Conservation (phyloP, 37 sponge, comb jelly and placozoan genomes). For the Amphimedon queenslandica region DNA sequence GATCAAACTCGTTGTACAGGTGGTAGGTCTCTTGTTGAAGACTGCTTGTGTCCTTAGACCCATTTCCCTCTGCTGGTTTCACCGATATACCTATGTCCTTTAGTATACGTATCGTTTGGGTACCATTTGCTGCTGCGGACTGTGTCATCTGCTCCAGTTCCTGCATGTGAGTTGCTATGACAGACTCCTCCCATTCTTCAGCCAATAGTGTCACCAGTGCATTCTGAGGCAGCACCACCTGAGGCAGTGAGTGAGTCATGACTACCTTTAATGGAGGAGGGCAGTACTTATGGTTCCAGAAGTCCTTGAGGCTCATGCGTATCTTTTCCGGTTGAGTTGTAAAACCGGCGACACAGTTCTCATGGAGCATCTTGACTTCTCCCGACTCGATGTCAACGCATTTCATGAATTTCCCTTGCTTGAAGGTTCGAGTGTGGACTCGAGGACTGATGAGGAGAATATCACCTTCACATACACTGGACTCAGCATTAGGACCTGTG, state of each 20-base stretch:
- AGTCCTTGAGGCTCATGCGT: neutral
- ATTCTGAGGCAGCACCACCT: neutral
- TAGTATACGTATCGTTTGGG: neutral
- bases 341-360: neutral
- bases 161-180: neutral
- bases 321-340: slow-evolving; percentile 6
- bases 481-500: neutral
- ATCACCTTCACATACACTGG: neutral
- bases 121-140: neutral
- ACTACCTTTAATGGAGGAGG: neutral
- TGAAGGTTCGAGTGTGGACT: neutral
- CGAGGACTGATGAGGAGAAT: neutral
- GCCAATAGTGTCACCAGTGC: neutral
- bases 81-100: neutral
- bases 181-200: neutral
- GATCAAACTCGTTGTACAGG: neutral
- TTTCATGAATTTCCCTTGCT: neutral
- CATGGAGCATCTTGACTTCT: neutral
- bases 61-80: neutral
- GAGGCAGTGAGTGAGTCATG: neutral
- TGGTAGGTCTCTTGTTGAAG: neutral
- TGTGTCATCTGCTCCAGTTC: too few relatives aligned
- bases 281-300: neutral
- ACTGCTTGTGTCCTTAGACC: neutral
- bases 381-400: neutral